Evolutionary conservation across 2,888 invertebrate genomes (phyloP), one percentile per base, ranked within the genome.

Genomic region (Notodonta dromedarius): DNA sequence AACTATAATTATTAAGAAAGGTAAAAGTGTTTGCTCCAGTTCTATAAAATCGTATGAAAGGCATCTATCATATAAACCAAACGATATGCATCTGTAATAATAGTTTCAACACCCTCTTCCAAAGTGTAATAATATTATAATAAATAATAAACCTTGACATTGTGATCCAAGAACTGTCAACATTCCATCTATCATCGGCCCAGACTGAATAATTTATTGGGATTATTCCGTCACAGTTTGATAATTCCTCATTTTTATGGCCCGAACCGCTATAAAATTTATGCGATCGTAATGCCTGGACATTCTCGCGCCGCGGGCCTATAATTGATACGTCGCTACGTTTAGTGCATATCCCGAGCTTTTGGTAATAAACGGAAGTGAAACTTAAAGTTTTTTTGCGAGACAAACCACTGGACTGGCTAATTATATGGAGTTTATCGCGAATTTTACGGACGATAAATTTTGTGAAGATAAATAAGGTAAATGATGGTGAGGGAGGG

Each of bases 171-270:
- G 24, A 12, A n/a, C 35, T 35, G 24, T 14, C 40, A 6, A 24
- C 71, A 68, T 70, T 75, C 73, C 73, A 74, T 72, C 75, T 64
- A 61, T 73, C 65, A 65, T 66, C 67, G 16, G 61, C 76, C 74
- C 57, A 68, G 77, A 79, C 73, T 77, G 77, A 77, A 83, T 84
- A 85, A 85, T 85, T 85, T 85, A 85, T 83, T 76, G 71, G 69
- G 78, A 82, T 78, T 80, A 85, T 84, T 79, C 71, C 74, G 80
- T 79, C 80, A 82, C 81, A 83, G 75, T 83, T 83, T 84, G 84
- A 85, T 85, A 85, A 85, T 85, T 82, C 72, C 71, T 80, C 75
- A 78, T 85, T 85, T 85, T 85, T 85, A 85, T 83, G 75, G 78
- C 67, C 71, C 70, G 70, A 78, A 79, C 83, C 83, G 71, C 75